Percentiles rank a stretch among this genome's conserved stretches.
These are phyloP conservation scores for Oikopleura albicans DNA, from an alignment of 23 tunicate species.

Conservation along the genomic window DNA sequence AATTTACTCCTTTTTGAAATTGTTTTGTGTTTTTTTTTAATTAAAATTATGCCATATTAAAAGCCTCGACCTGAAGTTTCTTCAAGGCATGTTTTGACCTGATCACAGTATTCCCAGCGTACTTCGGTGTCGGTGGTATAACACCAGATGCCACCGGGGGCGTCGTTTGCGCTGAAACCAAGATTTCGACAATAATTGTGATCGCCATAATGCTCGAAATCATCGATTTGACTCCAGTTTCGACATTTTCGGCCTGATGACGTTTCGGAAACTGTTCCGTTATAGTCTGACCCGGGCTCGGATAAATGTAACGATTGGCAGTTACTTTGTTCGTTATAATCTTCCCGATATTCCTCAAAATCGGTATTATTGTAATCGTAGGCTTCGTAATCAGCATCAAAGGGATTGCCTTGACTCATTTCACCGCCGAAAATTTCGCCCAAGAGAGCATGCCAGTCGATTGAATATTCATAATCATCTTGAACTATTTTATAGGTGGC, in stretches of 20 bases:
- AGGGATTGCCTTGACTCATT: neutral
- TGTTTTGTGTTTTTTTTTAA: too few relatives aligned
- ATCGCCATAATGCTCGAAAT: neutral
- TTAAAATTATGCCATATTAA: too few relatives aligned
- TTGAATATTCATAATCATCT: neutral
- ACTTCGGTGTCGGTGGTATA: neutral
- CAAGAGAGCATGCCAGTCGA: neutral
- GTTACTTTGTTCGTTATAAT: neutral
- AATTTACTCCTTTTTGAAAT: too few relatives aligned
- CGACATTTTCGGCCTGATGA: neutral
- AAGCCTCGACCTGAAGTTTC: too few relatives aligned
- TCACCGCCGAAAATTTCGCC: neutral
- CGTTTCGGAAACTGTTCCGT: neutral
- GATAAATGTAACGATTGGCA: neutral
- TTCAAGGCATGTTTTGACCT: too few relatives aligned
- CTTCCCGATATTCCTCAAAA: neutral
- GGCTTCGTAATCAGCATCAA: neutral
- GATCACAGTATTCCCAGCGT: neutral
- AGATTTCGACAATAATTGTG: neutral
- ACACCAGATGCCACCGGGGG: neutral
- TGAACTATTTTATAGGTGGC: too few relatives aligned
- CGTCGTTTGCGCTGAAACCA: neutral
- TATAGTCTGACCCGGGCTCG: neutral
- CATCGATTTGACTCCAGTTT: neutral
- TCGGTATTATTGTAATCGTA: conserved; percentile 13